These are phyloP conservation scores for Oophaga sylvatica DNA, from an alignment of 2,797 vertebrate species.

Conservation along the genomic window DNA sequence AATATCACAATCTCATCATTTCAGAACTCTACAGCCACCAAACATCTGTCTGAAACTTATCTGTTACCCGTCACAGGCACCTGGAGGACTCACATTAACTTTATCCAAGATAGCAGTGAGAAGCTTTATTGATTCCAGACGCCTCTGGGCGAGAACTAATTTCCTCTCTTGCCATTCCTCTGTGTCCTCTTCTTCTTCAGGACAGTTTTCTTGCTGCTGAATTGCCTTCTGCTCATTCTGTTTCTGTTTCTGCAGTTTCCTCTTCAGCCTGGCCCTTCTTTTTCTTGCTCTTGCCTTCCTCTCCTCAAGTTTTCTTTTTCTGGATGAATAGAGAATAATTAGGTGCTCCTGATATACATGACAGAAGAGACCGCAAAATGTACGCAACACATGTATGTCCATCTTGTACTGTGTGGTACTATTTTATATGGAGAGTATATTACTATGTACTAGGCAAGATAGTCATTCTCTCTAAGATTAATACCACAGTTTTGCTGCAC, in stretches of 20 bases:
- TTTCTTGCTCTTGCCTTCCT: conserved; percentile 74
- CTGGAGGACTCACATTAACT: conserved; percentile 72
- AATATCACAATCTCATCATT: background rate
- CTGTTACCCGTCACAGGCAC: background rate
- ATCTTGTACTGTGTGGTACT: background rate
- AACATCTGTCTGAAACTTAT: background rate
- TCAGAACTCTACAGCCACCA: background rate
- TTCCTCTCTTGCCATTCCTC: conserved; percentile 75
- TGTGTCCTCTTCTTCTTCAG: conserved; percentile 69
- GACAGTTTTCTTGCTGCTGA: conserved; percentile 66
- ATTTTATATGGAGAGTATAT: no score
- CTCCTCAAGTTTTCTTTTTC: conserved; percentile 77
- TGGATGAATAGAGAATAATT: conserved; percentile 66
- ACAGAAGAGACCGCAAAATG: background rate
- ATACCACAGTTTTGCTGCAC: no score
- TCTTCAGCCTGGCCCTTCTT: conserved; percentile 73
- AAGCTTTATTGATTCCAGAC: conserved; percentile 75
- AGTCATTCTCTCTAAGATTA: no score
- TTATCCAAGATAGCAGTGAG: conserved; percentile 76
- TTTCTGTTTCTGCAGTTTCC: conserved; percentile 73
- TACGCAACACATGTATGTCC: conserved; percentile 52
- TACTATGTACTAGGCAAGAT: no score
- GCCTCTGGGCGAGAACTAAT: conserved; percentile 75
- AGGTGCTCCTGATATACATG: background rate
- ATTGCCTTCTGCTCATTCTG: conserved; percentile 71